These are phyloP conservation scores for Labroides dimidiatus DNA, from an alignment of 2,797 vertebrate genomes.

Conservation along the genomic window DNA sequence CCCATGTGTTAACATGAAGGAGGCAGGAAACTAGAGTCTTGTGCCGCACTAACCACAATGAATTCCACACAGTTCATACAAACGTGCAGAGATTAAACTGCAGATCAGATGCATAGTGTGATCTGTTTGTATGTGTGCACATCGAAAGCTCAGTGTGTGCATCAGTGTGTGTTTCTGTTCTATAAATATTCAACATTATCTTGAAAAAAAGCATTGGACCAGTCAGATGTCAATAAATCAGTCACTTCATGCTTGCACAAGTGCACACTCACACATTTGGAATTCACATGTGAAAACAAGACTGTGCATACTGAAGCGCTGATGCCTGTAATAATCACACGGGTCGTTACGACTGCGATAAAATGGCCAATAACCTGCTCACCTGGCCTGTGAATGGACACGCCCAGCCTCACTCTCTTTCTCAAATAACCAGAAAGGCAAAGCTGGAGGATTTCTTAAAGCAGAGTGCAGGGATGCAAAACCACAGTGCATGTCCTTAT, in stretches of 20 bases:
- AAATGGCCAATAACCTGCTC: slow-evolving; percentile 74
- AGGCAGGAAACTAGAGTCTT: too few species aligned
- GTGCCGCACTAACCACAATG: too few species aligned
- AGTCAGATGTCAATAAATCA: slow-evolving; percentile 56
- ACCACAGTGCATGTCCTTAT: slow-evolving; percentile 51
- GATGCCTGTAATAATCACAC: slow-evolving; percentile 62
- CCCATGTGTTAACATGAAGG: too few species aligned
- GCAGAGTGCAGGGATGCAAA: slow-evolving; percentile 40
- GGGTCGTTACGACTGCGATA: slow-evolving; percentile 57
- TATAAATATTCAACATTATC: slow-evolving; percentile 54
- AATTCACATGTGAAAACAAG: slow-evolving; percentile 46
- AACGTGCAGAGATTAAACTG: too few species aligned
- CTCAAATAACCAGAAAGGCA: slow-evolving; percentile 32
- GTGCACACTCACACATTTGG: slow-evolving; percentile 9
- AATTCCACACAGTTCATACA: too few species aligned
- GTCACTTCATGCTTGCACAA: slow-evolving; percentile 29
- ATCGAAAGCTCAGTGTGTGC: slow-evolving; percentile 10
- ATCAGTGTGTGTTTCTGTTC: slow-evolving; percentile 7
- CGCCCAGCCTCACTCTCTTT: slow-evolving; percentile 17
- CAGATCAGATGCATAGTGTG: too few species aligned
- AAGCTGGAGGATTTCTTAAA: slow-evolving; percentile 28
- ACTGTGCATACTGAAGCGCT: slow-evolving; percentile 54
- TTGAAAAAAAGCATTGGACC: slow-evolving; percentile 25
- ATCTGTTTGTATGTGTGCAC: slow-evolving; percentile 1
- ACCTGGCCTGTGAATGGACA: slow-evolving; percentile 65